Conservation (phyloP, 2,113 vertebrate species). For the Pachyramphus minor region DNA sequence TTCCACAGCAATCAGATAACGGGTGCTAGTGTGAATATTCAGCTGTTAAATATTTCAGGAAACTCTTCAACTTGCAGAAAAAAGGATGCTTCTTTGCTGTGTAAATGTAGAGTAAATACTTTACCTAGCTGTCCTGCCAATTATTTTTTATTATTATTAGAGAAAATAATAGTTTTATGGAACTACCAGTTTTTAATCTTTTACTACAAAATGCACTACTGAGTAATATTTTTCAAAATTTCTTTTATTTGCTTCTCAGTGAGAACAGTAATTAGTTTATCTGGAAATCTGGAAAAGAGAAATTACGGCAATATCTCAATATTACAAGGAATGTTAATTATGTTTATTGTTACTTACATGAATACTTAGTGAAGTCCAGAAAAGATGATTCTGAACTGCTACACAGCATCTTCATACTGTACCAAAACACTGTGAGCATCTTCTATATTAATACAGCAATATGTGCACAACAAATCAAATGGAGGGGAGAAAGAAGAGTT, state of each 20-base stretch:
- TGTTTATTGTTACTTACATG: neutral
- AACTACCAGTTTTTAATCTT: neutral
- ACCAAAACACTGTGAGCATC: neutral
- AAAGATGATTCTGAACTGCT: neutral
- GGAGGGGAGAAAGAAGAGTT: fast-evolving
- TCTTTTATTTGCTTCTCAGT: neutral
- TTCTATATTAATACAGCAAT: neutral
- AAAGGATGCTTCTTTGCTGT: neutral
- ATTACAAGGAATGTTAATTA: neutral
- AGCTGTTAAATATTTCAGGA: neutral
- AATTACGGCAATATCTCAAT: neutral
- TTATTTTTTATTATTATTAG: neutral
- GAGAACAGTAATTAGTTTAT: neutral
- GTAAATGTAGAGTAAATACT: neutral
- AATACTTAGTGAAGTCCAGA: neutral
- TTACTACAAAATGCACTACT: neutral
- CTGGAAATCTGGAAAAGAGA: neutral
- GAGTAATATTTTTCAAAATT: neutral
- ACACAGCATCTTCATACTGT: neutral
- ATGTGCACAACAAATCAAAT: neutral
- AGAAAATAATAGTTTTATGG: neutral
- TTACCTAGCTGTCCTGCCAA: neutral
- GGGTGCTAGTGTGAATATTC: neutral
- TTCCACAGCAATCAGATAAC: neutral
- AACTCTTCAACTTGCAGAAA: neutral